Evolutionary conservation across 2,113 vertebrate species (phyloP).

Genomic region (Cathartes aura): DNA sequence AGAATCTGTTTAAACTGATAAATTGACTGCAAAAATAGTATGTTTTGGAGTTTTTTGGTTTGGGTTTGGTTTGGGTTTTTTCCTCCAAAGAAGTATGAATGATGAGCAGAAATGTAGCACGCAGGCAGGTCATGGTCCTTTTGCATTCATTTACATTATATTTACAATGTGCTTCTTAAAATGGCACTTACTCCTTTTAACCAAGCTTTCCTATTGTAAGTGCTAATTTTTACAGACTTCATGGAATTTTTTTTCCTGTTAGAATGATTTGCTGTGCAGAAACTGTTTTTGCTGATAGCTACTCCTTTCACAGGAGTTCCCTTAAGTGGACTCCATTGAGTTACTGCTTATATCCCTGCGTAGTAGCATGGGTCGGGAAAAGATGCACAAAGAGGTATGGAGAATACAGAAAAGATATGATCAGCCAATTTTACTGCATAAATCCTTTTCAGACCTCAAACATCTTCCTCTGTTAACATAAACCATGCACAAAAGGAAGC

Average conservation of each 20-base stretch:
- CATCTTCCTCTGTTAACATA: conserved; percentile 36
- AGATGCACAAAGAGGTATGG: neutral
- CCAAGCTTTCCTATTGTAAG: neutral
- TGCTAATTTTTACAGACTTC: neutral
- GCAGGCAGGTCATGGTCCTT: neutral
- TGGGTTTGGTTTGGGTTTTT: neutral
- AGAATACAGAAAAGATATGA: conserved; percentile 16
- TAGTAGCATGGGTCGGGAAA: neutral
- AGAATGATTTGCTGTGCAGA: neutral
- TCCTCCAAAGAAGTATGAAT: neutral
- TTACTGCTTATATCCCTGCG: neutral
- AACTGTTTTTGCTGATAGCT: neutral
- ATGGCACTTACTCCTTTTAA: neutral
- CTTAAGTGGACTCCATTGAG: neutral
- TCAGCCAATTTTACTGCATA: conserved; percentile 47
- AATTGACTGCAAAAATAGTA: neutral
- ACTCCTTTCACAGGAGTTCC: neutral
- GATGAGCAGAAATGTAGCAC: neutral
- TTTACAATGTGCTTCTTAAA: neutral
- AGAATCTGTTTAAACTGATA: neutral
- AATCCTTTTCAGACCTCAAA: conserved; percentile 56
- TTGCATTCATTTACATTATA: neutral
- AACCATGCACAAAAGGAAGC: conserved; percentile 59
- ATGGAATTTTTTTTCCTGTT: neutral
- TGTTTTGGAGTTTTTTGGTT: neutral